Percentiles rank a stretch among this genome's conserved stretches.
Conservation (phyloP, 2,888 invertebrate genomes). For the Linnaemya vulpina region DNA sequence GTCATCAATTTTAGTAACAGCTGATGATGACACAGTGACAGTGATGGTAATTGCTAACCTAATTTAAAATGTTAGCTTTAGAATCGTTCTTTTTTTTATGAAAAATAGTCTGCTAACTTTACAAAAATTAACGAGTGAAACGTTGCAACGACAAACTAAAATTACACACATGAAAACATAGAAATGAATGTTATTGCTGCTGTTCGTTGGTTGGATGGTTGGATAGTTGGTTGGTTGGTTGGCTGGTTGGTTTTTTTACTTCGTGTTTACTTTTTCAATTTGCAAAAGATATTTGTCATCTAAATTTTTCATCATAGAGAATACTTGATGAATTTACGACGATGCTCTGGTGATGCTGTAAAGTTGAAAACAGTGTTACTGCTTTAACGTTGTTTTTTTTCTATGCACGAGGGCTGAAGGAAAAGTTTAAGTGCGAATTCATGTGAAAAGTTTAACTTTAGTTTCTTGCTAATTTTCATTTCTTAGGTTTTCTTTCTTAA, state of each 20-base stretch:
- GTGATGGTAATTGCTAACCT: slow-evolving; percentile 56
- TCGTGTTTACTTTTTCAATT: slow-evolving; percentile 57
- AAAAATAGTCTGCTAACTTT: slow-evolving; percentile 51
- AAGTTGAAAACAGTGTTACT: slow-evolving; percentile 14
- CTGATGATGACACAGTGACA: slow-evolving; percentile 47
- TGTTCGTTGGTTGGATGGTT: neutral
- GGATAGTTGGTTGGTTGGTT: neutral
- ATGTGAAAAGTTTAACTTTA: neutral
- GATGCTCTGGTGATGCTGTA: slow-evolving; percentile 34
- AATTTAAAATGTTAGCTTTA: slow-evolving; percentile 44
- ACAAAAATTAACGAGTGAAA: slow-evolving; percentile 42
- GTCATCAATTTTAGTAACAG: slow-evolving; percentile 48
- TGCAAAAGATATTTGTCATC: slow-evolving; percentile 68
- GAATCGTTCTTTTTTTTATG: neutral
- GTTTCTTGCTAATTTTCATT: no score
- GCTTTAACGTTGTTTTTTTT: neutral
- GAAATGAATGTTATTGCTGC: neutral
- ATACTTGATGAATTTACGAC: slow-evolving; percentile 67
- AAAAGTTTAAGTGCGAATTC: slow-evolving; percentile 7
- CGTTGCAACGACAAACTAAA: slow-evolving; percentile 18
- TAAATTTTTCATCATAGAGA: slow-evolving; percentile 70
- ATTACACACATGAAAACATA: neutral
- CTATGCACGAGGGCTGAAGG: neutral
- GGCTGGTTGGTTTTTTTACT: slow-evolving; percentile 21
- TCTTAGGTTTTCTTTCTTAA: no score